Percentiles rank a stretch among this genome's conserved stretches.
phyloP scores from a whole-genome alignment of 2,797 vertebrate genomes.

The Melanotaenia boesemani region DNA sequence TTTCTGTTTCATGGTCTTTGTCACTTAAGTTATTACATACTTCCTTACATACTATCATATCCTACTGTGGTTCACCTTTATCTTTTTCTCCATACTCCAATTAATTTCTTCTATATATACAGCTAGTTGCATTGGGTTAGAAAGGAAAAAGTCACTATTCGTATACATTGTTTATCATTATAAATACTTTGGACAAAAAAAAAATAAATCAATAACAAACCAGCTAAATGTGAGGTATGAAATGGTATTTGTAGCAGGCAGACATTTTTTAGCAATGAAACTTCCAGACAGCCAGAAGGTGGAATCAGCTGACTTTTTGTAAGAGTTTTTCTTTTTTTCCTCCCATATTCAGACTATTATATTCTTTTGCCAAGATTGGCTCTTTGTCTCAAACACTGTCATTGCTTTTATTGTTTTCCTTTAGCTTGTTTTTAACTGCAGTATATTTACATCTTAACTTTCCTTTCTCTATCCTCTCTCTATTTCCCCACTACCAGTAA shows the following conservation, averaged over 20 bases:
- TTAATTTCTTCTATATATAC: conserved; percentile 42
- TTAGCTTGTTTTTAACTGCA: not conserved
- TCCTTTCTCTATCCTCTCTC: not conserved
- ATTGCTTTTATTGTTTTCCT: conserved; percentile 9
- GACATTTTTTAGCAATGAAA: not conserved
- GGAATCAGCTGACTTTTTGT: not conserved
- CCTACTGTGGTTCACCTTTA: conserved; percentile 11
- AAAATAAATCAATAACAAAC: not conserved
- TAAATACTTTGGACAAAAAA: not conserved
- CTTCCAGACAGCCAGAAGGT: not conserved
- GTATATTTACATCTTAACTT: conserved; percentile 2
- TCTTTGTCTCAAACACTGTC: conserved; percentile 6
- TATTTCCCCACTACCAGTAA: conserved; percentile 5
- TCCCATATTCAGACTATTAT: conserved; percentile 20
- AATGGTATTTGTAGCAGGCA: not conserved
- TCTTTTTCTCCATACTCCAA: conserved; percentile 18
- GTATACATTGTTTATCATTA: conserved; percentile 14
- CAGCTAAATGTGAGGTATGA: not conserved
- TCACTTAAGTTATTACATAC: not conserved
- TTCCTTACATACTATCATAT: conserved; percentile 20
- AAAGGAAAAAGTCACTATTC: conserved; percentile 15
- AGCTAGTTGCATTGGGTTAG: conserved; percentile 22
- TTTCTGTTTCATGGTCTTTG: conserved; percentile 1
- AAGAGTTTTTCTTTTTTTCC: conserved; percentile 5
- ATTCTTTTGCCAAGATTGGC: conserved; percentile 9